These are phyloP conservation scores for Petromus typicus DNA, from an alignment of 2,113 vertebrate species.

Conservation along the genomic window DNA sequence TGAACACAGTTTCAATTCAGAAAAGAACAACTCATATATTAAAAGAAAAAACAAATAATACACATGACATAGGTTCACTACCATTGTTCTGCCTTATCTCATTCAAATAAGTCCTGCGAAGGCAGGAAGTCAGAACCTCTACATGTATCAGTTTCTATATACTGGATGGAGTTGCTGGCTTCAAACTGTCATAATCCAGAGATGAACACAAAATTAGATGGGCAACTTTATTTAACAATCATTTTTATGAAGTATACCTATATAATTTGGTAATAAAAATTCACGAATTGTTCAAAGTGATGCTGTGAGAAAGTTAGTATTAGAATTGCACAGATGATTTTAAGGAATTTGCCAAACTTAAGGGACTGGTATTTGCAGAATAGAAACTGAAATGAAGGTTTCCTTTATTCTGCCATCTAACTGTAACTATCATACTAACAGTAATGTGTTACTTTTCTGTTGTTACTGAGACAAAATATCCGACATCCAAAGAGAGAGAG, in stretches of 20 bases:
- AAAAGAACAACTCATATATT: not conserved
- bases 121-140: not conserved
- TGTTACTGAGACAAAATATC: too few species aligned
- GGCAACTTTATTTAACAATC: conserved; percentile 8
- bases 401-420: not conserved
- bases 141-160: not conserved
- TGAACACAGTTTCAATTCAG: not conserved
- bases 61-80: not conserved
- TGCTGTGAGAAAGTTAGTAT: not conserved
- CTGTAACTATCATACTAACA: not conserved
- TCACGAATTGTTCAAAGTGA: not conserved
- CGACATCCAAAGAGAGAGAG: too few species aligned
- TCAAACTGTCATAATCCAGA: not conserved
- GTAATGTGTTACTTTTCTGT: too few species aligned
- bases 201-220: not conserved
- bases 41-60: not conserved
- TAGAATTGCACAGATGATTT: not conserved
- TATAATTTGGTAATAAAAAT: not conserved
- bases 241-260: not conserved
- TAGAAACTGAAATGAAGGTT: not conserved
- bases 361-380: not conserved
- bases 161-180: not conserved
- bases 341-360: not conserved
- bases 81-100: not conserved
- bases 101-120: not conserved